Conservation (phyloP, 2,113 vertebrate species). For the Pterophyllum scalare region DNA sequence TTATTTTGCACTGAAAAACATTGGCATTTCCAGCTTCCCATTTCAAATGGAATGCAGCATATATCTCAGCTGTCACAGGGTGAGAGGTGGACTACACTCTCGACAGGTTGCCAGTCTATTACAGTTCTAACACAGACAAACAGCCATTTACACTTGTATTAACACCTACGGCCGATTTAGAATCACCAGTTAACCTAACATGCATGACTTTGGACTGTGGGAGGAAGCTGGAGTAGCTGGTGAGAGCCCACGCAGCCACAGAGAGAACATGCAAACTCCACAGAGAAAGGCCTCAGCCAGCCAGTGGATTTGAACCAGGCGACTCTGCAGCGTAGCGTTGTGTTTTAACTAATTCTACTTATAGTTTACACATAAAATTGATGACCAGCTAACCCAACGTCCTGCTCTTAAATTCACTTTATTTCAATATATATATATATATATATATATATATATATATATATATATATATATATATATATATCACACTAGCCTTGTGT, state of each 20-base stretch:
- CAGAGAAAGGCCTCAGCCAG: neutral
- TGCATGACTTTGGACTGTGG: neutral
- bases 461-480: too few species aligned
- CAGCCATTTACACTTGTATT: neutral
- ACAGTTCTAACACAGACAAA: neutral
- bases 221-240: slow-evolving; percentile 5
- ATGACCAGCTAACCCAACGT: neutral
- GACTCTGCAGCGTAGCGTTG: neutral
- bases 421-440: too few species aligned
- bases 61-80: neutral
- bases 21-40: neutral
- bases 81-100: neutral
- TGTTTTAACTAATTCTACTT: neutral
- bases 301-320: neutral
- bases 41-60: neutral
- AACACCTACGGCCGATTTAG: neutral
- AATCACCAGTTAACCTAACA: neutral
- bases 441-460: too few species aligned
- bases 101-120: neutral
- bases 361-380: neutral
- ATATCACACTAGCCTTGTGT: neutral
- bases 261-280: neutral
- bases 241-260: neutral
- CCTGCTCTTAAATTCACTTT: neutral
- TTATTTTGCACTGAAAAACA: neutral